Conservation (phyloP, 2,797 vertebrate species). For the Coendou prehensilis region DNA sequence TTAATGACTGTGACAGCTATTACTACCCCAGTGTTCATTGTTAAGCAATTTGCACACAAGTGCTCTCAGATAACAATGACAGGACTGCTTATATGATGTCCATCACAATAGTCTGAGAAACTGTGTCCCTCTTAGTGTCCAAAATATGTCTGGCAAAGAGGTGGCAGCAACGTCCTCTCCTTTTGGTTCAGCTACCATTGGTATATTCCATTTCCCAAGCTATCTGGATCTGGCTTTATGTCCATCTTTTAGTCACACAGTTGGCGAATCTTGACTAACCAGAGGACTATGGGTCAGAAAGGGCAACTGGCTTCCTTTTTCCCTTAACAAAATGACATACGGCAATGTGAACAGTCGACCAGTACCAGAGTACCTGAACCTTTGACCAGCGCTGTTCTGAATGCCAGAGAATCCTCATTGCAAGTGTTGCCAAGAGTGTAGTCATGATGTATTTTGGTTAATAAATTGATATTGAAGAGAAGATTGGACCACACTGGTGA, state of each 20-base stretch:
- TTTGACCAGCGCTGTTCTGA: neutral
- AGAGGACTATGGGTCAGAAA: neutral
- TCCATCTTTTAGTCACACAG: neutral
- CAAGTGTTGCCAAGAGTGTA: neutral
- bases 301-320: neutral
- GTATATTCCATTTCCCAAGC: neutral
- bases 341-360: neutral
- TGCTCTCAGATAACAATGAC: neutral
- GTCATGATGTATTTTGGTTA: constrained; percentile 22
- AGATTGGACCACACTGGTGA: neutral
- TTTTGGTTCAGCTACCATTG: neutral
- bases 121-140: neutral
- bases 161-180: neutral
- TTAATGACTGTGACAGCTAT: neutral
- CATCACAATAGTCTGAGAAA: neutral
- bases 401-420: neutral
- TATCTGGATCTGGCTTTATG: neutral
- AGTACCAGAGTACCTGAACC: neutral
- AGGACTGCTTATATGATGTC: neutral
- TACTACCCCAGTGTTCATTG: neutral
- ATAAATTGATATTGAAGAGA: neutral
- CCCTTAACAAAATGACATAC: neutral
- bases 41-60: neutral
- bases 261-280: neutral
- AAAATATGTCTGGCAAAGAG: neutral